These are phyloP conservation scores for Laupala kohalensis DNA, from an alignment of 1,140 invertebrate species.

Conservation along the genomic window DNA sequence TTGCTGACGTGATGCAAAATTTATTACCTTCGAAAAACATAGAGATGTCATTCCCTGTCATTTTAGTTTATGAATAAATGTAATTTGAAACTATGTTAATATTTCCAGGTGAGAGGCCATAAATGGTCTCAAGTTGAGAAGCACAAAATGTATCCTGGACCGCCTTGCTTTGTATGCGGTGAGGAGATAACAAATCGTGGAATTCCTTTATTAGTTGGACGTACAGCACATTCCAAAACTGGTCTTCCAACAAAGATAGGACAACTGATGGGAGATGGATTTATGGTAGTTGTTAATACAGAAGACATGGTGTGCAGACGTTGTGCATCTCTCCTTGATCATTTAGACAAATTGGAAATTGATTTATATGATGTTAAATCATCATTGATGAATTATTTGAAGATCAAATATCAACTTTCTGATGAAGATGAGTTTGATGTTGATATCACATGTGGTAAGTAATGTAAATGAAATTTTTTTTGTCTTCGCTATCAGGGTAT, in stretches of 20 bases:
- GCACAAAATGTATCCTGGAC: background rate
- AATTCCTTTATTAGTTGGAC: constrained; percentile 16
- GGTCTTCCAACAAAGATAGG: constrained; percentile 20
- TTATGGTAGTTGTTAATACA: constrained; percentile 18
- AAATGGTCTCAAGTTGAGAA: background rate
- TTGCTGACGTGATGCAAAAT: no score
- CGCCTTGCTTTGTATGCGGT: constrained; percentile 20
- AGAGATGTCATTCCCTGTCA: no score
- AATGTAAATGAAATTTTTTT: background rate
- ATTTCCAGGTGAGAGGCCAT: background rate
- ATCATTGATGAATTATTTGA: constrained; percentile 17
- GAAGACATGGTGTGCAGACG: constrained; percentile 19
- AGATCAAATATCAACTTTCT: constrained; percentile 18
- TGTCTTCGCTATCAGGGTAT: background rate
- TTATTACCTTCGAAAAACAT: no score
- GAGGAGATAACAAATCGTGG: constrained; percentile 14
- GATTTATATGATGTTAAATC: constrained; percentile 18
- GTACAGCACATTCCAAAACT: constrained; percentile 18
- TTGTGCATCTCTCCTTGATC: constrained; percentile 19
- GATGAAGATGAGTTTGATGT: background rate
- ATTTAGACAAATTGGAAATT: constrained; percentile 20
- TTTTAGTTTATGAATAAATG: no score
- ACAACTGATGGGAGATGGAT: constrained; percentile 21
- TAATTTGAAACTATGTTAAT: no score
- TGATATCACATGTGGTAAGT: background rate